These are phyloP conservation scores for Tipula lateralis DNA, from an alignment of 2,888 invertebrate genomes.

Conservation along the genomic window DNA sequence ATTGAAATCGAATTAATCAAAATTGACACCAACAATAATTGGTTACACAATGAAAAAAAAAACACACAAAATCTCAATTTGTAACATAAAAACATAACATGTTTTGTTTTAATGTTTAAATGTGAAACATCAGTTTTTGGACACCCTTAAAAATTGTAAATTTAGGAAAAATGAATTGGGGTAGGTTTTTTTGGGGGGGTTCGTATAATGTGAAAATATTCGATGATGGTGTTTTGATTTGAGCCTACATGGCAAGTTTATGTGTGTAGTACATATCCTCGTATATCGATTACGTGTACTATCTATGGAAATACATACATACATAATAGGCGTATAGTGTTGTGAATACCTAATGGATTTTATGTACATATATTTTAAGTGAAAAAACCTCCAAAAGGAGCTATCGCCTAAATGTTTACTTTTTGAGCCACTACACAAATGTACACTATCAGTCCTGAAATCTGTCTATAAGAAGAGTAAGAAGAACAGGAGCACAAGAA, in stretches of 20 bases:
- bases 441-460: too few species aligned
- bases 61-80: not conserved
- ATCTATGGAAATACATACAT: not conserved
- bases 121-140: slow-evolving; percentile 3
- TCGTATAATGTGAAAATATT: too few species aligned
- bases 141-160: not conserved
- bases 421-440: too few species aligned
- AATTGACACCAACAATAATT: not conserved
- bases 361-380: too few species aligned
- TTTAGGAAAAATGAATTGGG: not conserved
- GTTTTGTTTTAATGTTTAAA: not conserved
- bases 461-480: too few species aligned
- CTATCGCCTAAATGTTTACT: too few species aligned
- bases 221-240: not conserved
- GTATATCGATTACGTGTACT: too few species aligned
- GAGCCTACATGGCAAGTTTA: not conserved
- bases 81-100: not conserved
- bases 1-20: slow-evolving; percentile 5
- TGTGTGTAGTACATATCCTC: too few species aligned
- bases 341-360: too few species aligned
- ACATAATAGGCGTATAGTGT: too few species aligned
- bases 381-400: too few species aligned
- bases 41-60: not conserved
- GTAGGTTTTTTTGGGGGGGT: not conserved
- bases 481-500: too few species aligned